These are phyloP conservation scores for Uloborus diversus DNA, from an alignment of 1,140 invertebrate genomes.

Conservation along the genomic window DNA sequence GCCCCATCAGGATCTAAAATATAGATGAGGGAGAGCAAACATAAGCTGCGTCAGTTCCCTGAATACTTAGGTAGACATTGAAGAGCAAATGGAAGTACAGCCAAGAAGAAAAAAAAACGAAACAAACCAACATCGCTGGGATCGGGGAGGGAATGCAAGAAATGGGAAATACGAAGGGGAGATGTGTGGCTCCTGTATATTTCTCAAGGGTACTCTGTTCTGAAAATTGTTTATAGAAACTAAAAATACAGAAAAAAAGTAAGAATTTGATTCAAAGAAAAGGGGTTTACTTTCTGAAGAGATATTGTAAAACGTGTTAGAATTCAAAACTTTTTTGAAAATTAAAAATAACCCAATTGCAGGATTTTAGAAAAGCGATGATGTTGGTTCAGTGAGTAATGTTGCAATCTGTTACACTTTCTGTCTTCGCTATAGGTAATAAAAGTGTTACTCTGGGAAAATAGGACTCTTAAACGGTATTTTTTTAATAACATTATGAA, in stretches of 20 bases:
- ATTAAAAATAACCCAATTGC: no score
- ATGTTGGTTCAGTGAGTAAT: no score
- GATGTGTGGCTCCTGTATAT: not conserved
- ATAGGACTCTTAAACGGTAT: no score
- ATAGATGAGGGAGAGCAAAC: constrained; percentile 23
- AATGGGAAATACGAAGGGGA: not conserved
- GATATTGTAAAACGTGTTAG: not conserved
- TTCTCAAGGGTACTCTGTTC: not conserved
- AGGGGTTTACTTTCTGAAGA: no score
- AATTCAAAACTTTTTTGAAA: not conserved
- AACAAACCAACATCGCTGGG: not conserved
- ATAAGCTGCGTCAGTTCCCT: not conserved
- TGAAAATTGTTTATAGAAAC: not conserved
- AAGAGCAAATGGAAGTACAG: not conserved
- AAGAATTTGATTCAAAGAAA: no score
- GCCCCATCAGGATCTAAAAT: constrained; percentile 18
- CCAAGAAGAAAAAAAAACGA: not conserved
- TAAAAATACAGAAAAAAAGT: not conserved
- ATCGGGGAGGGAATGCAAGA: not conserved
- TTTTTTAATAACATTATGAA: no score
- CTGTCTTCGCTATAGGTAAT: no score
- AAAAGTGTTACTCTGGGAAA: no score
- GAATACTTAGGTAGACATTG: constrained; percentile 8
- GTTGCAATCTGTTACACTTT: no score
- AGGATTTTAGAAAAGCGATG: no score